A percentile compares a stretch with the other conserved stretches of the same genome.
Evolutionary conservation across 1,140 invertebrate genomes (phyloP).

Genomic region (Papilio aristodemus): DNA sequence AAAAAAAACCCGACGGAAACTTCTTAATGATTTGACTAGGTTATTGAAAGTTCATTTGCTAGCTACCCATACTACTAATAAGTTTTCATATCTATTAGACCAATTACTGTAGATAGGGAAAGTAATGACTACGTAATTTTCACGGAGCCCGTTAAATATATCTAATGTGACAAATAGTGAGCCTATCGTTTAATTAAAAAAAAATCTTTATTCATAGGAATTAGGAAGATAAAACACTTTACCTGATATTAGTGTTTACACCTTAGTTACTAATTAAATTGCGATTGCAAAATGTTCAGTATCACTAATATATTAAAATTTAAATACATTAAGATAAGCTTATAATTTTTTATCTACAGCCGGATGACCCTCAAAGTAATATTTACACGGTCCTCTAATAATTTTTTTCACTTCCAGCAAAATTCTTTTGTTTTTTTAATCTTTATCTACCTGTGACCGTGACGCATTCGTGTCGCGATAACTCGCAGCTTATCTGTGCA

Average conservation of each 20-base stretch:
- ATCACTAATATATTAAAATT: background rate
- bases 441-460: constrained; percentile 49
- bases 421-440: constrained; percentile 29
- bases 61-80: background rate
- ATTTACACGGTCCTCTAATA: background rate
- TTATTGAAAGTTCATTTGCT: constrained; percentile 1
- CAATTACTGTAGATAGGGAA: background rate
- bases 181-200: no score
- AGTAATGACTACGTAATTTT: no score
- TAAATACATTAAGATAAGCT: constrained; percentile 1
- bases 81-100: background rate
- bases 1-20: background rate
- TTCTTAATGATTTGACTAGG: no score
- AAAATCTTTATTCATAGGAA: no score
- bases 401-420: constrained; percentile 13
- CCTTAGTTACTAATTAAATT: background rate
- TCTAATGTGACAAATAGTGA: no score
- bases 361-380: constrained; percentile 18
- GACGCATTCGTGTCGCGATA: constrained; percentile 56
- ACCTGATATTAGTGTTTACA: no score
- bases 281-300: background rate
- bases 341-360: constrained; percentile 11
- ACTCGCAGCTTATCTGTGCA: constrained; percentile 51
- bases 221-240: no score
- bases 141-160: no score